A percentile compares a stretch with the other conserved stretches of the same genome.
Evolutionary conservation across 2,113 vertebrate species (phyloP).

Genomic region (Gila orcuttii): DNA sequence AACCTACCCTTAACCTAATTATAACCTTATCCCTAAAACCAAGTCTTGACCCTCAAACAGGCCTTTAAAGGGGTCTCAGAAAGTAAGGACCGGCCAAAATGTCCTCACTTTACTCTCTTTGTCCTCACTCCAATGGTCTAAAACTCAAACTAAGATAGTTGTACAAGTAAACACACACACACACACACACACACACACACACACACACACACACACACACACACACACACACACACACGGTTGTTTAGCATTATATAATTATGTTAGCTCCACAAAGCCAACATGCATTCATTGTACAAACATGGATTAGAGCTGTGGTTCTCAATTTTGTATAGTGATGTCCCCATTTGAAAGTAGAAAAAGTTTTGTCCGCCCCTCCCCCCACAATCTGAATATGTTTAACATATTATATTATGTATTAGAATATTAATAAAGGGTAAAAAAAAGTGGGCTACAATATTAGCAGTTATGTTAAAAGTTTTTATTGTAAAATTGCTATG

Average conservation of each 20-base stretch:
- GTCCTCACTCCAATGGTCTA: too few species aligned
- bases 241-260: background rate
- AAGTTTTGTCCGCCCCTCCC: background rate
- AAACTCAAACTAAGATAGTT: too few species aligned
- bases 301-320: background rate
- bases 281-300: background rate
- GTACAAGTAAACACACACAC: background rate
- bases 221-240: background rate
- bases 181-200: background rate
- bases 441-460: background rate
- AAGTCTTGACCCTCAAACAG: too few species aligned
- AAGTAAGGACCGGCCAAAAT: too few species aligned
- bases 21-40: too few species aligned
- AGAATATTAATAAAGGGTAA: background rate
- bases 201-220: background rate
- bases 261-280: background rate
- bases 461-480: background rate
- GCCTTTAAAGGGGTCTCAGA: too few species aligned
- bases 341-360: background rate
- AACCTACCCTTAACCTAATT: too few species aligned
- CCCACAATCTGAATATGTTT: background rate
- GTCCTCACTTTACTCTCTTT: too few species aligned
- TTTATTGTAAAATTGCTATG: background rate
- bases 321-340: background rate
- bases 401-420: background rate